A percentile compares a stretch with the other conserved stretches of the same genome.
These are phyloP conservation scores for Nasonia oneida DNA, from an alignment of 2,888 invertebrate species.

Conservation along the genomic window DNA sequence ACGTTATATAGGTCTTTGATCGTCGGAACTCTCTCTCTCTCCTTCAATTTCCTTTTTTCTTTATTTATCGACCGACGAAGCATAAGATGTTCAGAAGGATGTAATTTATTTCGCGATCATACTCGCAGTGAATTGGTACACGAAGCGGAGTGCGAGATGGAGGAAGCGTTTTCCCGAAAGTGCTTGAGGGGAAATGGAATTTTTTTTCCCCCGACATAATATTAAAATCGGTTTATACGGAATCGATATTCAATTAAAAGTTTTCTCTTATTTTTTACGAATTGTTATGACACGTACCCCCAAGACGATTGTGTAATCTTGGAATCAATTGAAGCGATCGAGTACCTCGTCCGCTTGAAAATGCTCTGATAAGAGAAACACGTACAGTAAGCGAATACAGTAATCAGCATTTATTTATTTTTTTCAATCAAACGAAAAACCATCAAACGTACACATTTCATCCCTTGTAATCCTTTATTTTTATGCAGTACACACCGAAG, in stretches of 20 bases:
- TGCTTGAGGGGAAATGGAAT: conserved; percentile 19
- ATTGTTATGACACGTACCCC: conserved; percentile 3
- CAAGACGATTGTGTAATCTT: neutral
- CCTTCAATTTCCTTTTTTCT: neutral
- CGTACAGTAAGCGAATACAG: too few species aligned
- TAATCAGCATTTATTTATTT: conserved; percentile 31
- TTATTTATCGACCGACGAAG: neutral
- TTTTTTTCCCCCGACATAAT: conserved; percentile 6
- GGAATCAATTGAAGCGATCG: neutral
- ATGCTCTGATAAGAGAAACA: neutral
- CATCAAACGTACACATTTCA: neutral
- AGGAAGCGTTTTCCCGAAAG: conserved; percentile 10
- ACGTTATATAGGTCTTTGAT: neutral
- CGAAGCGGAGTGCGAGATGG: neutral
- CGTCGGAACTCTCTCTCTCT: neutral
- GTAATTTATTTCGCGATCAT: conserved; percentile 33
- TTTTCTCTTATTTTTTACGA: conserved; percentile 13
- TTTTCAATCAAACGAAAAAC: neutral
- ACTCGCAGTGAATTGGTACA: neutral
- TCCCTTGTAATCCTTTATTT: neutral
- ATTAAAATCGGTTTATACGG: conserved; percentile 40
- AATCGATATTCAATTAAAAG: conserved; percentile 53
- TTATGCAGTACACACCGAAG: neutral
- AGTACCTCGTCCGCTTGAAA: neutral
- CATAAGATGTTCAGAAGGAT: neutral